A percentile compares a stretch with the other conserved stretches of the same genome.
Conservation (phyloP, 2,888 invertebrate species). For the Endomychus coccineus region DNA sequence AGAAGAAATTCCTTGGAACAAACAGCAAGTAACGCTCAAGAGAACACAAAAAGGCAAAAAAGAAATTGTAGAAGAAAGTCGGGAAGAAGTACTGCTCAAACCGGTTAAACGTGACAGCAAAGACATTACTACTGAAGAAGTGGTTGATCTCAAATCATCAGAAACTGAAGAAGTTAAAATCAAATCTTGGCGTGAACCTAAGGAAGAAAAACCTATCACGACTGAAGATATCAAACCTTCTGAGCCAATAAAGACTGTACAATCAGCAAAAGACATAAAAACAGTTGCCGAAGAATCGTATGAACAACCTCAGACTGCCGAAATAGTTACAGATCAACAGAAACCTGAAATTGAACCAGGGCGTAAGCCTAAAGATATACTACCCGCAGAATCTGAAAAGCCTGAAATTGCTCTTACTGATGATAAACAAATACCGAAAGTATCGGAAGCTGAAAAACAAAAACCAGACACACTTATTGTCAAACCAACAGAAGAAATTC, state of each 20-base stretch:
- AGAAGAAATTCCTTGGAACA: slow-evolving; percentile 46
- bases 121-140: slow-evolving; percentile 16
- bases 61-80: slow-evolving; percentile 35
- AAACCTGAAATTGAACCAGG: no score
- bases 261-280: slow-evolving; percentile 3
- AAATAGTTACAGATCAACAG: background rate
- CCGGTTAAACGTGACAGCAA: slow-evolving; percentile 33
- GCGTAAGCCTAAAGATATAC: no score
- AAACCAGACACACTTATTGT: slow-evolving; percentile 8
- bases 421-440: slow-evolving; percentile 11
- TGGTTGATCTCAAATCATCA: slow-evolving; percentile 21
- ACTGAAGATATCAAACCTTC: slow-evolving; percentile 11
- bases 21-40: slow-evolving; percentile 51
- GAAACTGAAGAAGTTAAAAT: slow-evolving; percentile 23
- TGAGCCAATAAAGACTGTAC: slow-evolving; percentile 9
- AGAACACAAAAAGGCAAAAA: slow-evolving; percentile 35
- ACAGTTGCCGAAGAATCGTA: slow-evolving; percentile 2
- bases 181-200: slow-evolving; percentile 15
- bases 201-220: slow-evolving; percentile 18
- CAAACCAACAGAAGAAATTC: slow-evolving; percentile 22
- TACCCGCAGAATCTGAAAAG: no score
- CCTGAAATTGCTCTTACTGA: no score
- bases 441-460: slow-evolving; percentile 13
- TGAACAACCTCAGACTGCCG: background rate
- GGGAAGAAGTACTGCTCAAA: slow-evolving; percentile 45